These are phyloP conservation scores for Eubasilissa splendida DNA, from an alignment of 2,888 invertebrate species.

Conservation along the genomic window DNA sequence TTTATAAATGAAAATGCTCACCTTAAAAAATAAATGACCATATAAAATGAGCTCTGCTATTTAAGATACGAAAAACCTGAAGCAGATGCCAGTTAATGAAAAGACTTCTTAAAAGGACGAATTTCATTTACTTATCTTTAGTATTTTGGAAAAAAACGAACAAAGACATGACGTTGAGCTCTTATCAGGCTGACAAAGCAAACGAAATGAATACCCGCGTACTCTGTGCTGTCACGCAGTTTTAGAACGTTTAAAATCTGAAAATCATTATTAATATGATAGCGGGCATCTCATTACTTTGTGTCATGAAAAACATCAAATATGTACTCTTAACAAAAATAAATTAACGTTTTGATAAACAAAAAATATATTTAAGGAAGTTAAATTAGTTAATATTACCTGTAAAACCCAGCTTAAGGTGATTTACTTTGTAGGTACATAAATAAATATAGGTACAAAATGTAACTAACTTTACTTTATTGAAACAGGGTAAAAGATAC, in stretches of 20 bases:
- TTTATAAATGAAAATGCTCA: slow-evolving; percentile 18
- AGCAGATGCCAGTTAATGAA: slow-evolving; percentile 29
- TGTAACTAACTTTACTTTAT: no score
- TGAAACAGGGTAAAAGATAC: no score
- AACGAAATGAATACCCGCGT: not conserved
- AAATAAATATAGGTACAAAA: no score
- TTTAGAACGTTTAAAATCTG: not conserved
- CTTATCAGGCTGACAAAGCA: slow-evolving; percentile 12
- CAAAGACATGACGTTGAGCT: slow-evolving; percentile 3
- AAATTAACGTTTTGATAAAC: no score
- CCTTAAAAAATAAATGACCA: slow-evolving; percentile 17
- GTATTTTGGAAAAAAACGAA: not conserved
- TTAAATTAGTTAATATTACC: no score
- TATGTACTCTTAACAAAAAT: no score
- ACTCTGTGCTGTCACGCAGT: not conserved
- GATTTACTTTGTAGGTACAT: no score
- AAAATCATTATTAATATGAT: not conserved
- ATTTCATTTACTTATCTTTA: slow-evolving; percentile 11
- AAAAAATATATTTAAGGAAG: no score
- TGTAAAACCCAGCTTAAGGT: no score
- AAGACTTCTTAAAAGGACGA: slow-evolving; percentile 7
- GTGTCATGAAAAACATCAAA: no score
- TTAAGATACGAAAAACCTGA: slow-evolving; percentile 7
- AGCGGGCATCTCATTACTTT: no score
- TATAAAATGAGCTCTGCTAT: slow-evolving; percentile 17